Evolutionary conservation across 2,113 vertebrate species (phyloP), one percentile per base, ranked within the genome.

Genomic region (Ammodytes dubius): DNA sequence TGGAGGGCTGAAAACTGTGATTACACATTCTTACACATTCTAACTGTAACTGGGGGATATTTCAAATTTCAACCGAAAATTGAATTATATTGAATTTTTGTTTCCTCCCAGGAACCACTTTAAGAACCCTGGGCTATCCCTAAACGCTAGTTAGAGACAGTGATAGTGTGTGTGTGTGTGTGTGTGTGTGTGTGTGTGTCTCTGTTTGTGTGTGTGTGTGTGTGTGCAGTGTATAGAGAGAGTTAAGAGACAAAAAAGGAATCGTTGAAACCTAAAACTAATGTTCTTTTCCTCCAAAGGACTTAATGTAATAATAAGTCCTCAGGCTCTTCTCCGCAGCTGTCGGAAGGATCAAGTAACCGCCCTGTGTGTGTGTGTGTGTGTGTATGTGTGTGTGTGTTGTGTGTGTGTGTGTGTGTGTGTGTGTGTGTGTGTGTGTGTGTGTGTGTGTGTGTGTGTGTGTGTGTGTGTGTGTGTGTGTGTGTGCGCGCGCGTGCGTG

Each of bases 291-390:
- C 82, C 87, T 88, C 83, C 79, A 71, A 80, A 77, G 56, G 77
- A 43, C 83, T 85, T 79, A 90, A 92, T 85, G 82, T 80, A 88
- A 89, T 91, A 92, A 91, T 74, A 80, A 82, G 82, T 90, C 89
- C 77, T 86, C 70, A 8, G 89, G 87, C 76, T 66, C 83, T 71
- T 89, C 71, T 81, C 79, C 70, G 85, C 90, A 90, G 92, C 89
- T 93, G 89, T 83, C 82, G 78, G 61, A 79, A 64, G 81, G 83
- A 87, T 90, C 75, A 75, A 74, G 83, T 88, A 85, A 77, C 73
- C 82, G 74, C 86, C 77, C 73, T 27, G 27, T 27, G 27, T 27
- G 27, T 27, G 27, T 27, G 1, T 27, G 27, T 27, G 1, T 27
- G 27, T 27, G 27, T 27, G 27, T 27, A 2, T 27, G 27, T 27